A percentile compares a stretch with the other conserved stretches of the same genome.
Conservation (phyloP, 2,888 invertebrate genomes). For the Ernsta delagoae region DNA sequence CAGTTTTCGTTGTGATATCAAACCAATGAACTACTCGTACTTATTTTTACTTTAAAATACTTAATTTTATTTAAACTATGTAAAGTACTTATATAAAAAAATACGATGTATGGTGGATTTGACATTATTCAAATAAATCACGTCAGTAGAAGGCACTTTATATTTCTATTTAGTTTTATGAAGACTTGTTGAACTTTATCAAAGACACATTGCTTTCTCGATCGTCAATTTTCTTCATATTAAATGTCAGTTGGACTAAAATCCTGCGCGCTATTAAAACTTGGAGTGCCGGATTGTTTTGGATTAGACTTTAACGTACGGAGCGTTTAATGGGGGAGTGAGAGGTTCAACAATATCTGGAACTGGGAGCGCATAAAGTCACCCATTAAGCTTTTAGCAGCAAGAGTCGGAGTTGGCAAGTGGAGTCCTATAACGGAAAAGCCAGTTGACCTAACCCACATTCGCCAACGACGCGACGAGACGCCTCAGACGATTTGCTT, state of each 20-base stretch:
- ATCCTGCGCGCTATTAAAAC: not conserved
- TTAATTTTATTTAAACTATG: no score
- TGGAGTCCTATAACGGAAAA: conserved; percentile 19
- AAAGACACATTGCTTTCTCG: not conserved
- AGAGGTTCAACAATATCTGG: not conserved
- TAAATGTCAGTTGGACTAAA: not conserved
- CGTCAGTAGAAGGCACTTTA: no score
- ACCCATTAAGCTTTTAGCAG: conserved; percentile 9
- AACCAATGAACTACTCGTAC: no score
- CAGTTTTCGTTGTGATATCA: not conserved
- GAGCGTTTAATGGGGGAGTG: not conserved
- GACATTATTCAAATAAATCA: no score
- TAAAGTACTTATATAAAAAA: no score
- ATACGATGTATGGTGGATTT: no score
- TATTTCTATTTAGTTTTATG: no score
- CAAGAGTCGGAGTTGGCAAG: conserved; percentile 8
- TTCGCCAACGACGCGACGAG: conserved; percentile 11
- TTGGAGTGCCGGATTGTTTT: not conserved
- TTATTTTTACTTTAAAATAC: no score
- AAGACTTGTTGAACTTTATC: no score
- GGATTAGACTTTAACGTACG: not conserved
- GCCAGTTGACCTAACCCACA: conserved; percentile 42
- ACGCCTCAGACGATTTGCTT: conserved; percentile 16
- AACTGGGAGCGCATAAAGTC: conserved; percentile 5
- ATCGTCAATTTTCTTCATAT: not conserved